phyloP scores from a whole-genome alignment of 2,113 vertebrate species.

The Phocoena sinus region DNA sequence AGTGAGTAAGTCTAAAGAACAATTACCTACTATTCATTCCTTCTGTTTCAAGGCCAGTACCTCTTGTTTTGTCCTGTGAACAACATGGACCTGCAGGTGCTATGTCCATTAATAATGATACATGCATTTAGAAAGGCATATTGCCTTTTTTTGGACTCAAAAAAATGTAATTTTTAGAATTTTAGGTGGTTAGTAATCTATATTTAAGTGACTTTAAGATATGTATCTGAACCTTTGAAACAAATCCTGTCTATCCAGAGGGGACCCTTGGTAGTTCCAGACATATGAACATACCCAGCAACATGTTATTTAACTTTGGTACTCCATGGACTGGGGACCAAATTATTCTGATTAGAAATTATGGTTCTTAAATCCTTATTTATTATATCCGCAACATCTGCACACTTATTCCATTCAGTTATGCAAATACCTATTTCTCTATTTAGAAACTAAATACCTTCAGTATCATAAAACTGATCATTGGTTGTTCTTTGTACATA shows the following conservation, averaged over 20 bases:
- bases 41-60: not conserved
- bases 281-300: not conserved
- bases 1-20: not conserved
- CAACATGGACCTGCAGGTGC: not conserved
- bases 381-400: not conserved
- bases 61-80: not conserved
- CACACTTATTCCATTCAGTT: not conserved
- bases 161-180: not conserved
- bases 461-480: not conserved
- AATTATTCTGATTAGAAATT: not conserved
- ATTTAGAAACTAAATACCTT: not conserved
- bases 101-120: not conserved
- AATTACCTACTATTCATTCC: not conserved
- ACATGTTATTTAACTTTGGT: not conserved
- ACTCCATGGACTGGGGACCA: not conserved
- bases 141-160: not conserved
- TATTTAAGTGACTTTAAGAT: constrained; percentile 22
- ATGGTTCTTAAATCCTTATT: not conserved
- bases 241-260: not conserved
- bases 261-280: not conserved
- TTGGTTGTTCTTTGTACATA: not conserved
- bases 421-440: not conserved
- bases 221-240: not conserved
- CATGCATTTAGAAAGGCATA: not conserved
- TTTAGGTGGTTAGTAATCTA: not conserved